Percentiles rank a stretch among this genome's conserved stretches.
phyloP scores from a whole-genome alignment of 1,140 invertebrate species.

The Hylaeus anthracinus region DNA sequence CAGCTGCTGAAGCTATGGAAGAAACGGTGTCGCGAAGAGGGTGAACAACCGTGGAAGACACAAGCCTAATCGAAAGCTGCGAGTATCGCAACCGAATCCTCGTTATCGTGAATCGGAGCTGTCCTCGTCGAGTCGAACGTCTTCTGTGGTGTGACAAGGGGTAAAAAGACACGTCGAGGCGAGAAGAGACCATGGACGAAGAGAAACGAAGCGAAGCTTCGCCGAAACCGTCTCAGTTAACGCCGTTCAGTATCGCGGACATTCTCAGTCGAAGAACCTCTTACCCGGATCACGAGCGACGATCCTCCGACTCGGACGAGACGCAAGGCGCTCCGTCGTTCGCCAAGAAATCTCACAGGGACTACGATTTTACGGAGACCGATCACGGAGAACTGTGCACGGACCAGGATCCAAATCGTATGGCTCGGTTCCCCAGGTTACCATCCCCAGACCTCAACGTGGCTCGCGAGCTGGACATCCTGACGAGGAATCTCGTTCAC shows the following conservation, averaged over 20 bases:
- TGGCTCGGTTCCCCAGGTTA: conserved; percentile 61
- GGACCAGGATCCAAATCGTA: conserved; percentile 33
- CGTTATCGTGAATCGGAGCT: no score
- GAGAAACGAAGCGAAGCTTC: conserved; percentile 64
- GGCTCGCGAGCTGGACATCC: conserved; percentile 71
- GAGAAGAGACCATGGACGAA: conserved; percentile 57
- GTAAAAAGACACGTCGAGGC: not conserved
- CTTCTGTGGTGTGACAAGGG: no score
- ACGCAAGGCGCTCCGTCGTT: conserved; percentile 11
- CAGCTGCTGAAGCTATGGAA: not conserved
- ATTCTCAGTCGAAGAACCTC: conserved; percentile 74
- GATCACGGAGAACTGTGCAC: conserved; percentile 30
- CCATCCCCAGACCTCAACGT: conserved; percentile 71
- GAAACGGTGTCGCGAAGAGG: not conserved
- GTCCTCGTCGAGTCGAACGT: not conserved
- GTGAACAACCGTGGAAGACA: not conserved
- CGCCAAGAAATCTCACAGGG: conserved; percentile 29
- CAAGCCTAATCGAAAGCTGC: no score
- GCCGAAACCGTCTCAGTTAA: conserved; percentile 74
- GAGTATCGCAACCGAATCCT: not conserved
- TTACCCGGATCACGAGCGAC: conserved; percentile 54
- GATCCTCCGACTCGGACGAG: conserved; percentile 61
- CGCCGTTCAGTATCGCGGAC: conserved; percentile 79
- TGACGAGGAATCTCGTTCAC: conserved; percentile 73
- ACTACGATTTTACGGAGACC: conserved; percentile 43